Evolutionary conservation across 2,797 vertebrate species (phyloP).

Genomic region (Syngnathus rostellatus): DNA sequence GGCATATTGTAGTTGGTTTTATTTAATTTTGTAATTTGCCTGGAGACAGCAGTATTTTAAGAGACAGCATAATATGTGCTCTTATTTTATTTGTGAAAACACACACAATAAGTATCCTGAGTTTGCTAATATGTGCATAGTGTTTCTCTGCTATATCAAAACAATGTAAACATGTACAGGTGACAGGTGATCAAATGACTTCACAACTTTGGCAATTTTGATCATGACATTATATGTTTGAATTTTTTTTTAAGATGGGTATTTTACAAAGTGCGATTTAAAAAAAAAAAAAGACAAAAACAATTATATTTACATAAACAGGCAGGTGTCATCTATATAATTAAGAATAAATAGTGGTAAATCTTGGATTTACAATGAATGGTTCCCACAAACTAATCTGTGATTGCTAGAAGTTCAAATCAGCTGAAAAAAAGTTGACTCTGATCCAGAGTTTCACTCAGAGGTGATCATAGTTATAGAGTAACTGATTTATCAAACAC

Average conservation of each 20-base stretch:
- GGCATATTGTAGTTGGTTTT: not conserved
- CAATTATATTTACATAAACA: not conserved
- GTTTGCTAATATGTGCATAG: conserved; percentile 1
- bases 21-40: not conserved
- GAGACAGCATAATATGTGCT: not conserved
- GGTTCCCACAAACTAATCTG: not conserved
- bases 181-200: not conserved
- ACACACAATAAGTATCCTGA: not conserved
- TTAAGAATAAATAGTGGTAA: not conserved
- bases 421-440: not conserved
- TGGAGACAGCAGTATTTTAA: not conserved
- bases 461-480: conserved; percentile 62
- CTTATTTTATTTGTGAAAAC: conserved; percentile 3
- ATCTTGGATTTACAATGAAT: not conserved
- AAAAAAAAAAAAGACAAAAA: not conserved
- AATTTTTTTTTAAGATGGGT: no score
- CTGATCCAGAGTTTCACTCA: conserved; percentile 35
- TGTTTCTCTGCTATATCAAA: not conserved
- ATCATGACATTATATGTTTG: not conserved
- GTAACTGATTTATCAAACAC: conserved; percentile 74
- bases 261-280: not conserved
- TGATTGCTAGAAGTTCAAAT: not conserved
- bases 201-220: conserved; percentile 3
- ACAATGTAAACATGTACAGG: not conserved
- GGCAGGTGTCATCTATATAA: not conserved